These are phyloP conservation scores for Dolichomitus sp. DNA, from an alignment of 2,888 invertebrate species.

Conservation along the genomic window DNA sequence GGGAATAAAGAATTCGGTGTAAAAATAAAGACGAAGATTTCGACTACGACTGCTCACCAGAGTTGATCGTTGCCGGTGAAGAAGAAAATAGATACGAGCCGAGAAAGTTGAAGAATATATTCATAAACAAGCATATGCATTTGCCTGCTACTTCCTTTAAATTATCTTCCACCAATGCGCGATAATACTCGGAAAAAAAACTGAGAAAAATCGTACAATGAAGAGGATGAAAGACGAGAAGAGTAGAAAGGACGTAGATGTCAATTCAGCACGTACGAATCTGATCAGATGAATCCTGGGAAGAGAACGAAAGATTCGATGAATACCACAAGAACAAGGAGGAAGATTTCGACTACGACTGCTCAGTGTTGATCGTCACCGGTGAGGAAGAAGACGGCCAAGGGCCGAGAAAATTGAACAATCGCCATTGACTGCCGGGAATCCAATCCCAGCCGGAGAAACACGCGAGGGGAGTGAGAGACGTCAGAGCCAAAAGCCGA, in stretches of 20 bases:
- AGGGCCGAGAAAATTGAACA: conserved; percentile 47
- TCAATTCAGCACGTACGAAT: conserved; percentile 38
- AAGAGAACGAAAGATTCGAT: conserved; percentile 4
- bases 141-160: neutral
- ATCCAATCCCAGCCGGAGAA: conserved; percentile 27
- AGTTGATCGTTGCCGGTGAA: too few relatives aligned
- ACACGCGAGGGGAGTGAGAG: conserved; percentile 3
- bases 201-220: neutral
- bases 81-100: neutral
- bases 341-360: conserved; percentile 17
- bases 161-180: neutral
- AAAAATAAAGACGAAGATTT: conserved; percentile 21
- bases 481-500: conserved; percentile 41
- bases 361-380: neutral
- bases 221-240: neutral
- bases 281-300: conserved; percentile 24
- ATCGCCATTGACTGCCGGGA: conserved; percentile 39
- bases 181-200: neutral
- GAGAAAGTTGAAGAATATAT: neutral
- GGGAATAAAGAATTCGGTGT: too few relatives aligned
- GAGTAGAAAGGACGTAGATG: neutral
- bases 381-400: conserved; percentile 4
- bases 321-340: conserved; percentile 28
- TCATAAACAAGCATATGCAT: neutral
- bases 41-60: neutral